These are phyloP conservation scores for Rugalucina vietnamica DNA, from an alignment of 2,888 invertebrate genomes.

Conservation along the genomic window DNA sequence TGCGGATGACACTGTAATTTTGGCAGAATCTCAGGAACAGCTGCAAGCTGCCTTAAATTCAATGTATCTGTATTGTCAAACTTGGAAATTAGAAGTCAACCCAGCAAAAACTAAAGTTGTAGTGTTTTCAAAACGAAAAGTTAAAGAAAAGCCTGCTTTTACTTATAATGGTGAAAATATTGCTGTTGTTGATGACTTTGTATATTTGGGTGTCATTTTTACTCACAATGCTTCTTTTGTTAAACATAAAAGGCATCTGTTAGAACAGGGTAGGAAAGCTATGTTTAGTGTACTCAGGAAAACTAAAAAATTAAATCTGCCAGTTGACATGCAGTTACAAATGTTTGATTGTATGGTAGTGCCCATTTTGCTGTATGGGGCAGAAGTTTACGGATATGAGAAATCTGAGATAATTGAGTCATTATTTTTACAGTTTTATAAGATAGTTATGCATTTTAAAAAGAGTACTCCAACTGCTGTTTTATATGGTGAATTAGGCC, in stretches of 20 bases:
- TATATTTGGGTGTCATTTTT: neutral
- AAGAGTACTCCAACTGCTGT: neutral
- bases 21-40: neutral
- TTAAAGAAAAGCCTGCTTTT: neutral
- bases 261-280: constrained; percentile 8
- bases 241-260: neutral
- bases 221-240: neutral
- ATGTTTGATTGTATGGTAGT: constrained; percentile 3
- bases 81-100: neutral
- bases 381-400: neutral
- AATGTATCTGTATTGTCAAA: neutral
- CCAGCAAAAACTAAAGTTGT: constrained; percentile 7
- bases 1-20: neutral
- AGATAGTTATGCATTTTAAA: neutral
- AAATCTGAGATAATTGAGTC: neutral
- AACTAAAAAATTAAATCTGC: neutral
- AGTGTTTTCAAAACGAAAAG: neutral
- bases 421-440: neutral
- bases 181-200: constrained; percentile 8
- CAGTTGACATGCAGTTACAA: neutral
- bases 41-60: neutral
- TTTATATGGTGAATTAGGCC: neutral
- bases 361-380: neutral
- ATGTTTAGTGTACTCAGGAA: constrained; percentile 14
- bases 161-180: neutral